A percentile compares a stretch with the other conserved stretches of the same genome.
phyloP scores from a whole-genome alignment of 2,888 invertebrate genomes.

The Sphaerophoria rueppellii region DNA sequence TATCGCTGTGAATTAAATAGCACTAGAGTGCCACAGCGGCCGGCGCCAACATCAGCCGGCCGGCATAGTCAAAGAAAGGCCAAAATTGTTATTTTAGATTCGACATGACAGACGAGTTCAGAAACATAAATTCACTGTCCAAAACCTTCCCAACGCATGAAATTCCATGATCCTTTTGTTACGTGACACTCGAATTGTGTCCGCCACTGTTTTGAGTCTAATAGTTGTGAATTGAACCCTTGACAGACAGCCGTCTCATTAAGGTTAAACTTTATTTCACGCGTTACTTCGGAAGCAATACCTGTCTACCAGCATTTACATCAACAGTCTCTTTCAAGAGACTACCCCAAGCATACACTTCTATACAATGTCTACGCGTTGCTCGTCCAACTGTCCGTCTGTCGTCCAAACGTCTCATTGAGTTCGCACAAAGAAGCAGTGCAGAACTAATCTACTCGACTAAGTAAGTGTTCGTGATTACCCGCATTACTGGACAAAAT shows the following conservation, averaged over 20 bases:
- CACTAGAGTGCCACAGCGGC: not conserved
- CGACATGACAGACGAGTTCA: not conserved
- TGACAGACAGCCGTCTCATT: slow-evolving; percentile 15
- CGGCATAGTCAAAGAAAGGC: not conserved
- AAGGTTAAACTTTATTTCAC: slow-evolving; percentile 14
- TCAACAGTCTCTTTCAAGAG: slow-evolving; percentile 28
- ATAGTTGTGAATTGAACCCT: slow-evolving; percentile 3
- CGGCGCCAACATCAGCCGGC: not conserved
- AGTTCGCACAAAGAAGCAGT: slow-evolving; percentile 9
- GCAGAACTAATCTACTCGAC: slow-evolving; percentile 37
- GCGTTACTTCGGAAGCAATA: slow-evolving; percentile 22
- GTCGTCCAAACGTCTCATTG: not conserved
- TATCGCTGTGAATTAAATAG: slow-evolving; percentile 3
- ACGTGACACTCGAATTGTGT: not conserved
- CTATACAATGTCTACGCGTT: not conserved
- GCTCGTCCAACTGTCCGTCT: not conserved
- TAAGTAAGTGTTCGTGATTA: slow-evolving; percentile 71
- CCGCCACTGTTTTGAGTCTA: not conserved
- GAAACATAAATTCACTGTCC: not conserved
- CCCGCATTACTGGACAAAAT: slow-evolving; percentile 69
- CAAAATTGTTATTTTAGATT: not conserved
- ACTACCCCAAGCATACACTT: not conserved
- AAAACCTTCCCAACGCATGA: not conserved
- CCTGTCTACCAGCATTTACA: slow-evolving; percentile 40
- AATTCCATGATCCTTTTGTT: not conserved